Evolutionary conservation across 2,797 vertebrate genomes (phyloP).

Genomic region (Enteromius treurensis): DNA sequence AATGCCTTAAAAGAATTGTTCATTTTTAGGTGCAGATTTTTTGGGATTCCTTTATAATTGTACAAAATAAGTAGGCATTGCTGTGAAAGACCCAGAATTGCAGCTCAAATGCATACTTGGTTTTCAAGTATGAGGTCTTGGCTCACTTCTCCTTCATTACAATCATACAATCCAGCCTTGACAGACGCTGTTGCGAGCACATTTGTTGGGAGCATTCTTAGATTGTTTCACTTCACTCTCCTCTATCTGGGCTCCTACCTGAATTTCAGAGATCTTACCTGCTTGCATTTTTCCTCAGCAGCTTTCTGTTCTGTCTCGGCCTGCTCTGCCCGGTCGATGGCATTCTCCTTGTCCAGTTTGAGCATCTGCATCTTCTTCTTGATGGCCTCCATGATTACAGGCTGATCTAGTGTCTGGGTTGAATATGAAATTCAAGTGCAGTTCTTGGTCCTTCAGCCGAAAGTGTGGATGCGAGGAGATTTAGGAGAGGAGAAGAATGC

Average conservation of each 20-base stretch:
- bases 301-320: conserved; percentile 93
- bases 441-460: conserved; percentile 24
- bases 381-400: conserved; percentile 90
- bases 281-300: conserved; percentile 91
- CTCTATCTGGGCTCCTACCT: not conserved
- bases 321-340: conserved; percentile 92
- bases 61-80: conserved; percentile 7
- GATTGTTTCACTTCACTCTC: not conserved
- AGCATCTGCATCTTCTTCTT: conserved; percentile 99
- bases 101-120: conserved; percentile 25
- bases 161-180: not conserved
- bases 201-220: not conserved
- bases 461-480: conserved; percentile 26
- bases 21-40: not conserved
- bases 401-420: conserved; percentile 2
- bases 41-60: not conserved
- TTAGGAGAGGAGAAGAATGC: conserved; percentile 33
- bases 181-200: not conserved
- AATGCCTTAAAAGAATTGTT: not conserved
- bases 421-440: conserved; percentile 7
- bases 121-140: conserved; percentile 17
- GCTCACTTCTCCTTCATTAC: not conserved
- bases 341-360: conserved; percentile 95
- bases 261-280: conserved; percentile 71
- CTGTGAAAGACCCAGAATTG: conserved; percentile 18